Evolutionary conservation across 2,888 invertebrate genomes (phyloP), one percentile per base, ranked within the genome.

Genomic region (Azorinus chamasolen): DNA sequence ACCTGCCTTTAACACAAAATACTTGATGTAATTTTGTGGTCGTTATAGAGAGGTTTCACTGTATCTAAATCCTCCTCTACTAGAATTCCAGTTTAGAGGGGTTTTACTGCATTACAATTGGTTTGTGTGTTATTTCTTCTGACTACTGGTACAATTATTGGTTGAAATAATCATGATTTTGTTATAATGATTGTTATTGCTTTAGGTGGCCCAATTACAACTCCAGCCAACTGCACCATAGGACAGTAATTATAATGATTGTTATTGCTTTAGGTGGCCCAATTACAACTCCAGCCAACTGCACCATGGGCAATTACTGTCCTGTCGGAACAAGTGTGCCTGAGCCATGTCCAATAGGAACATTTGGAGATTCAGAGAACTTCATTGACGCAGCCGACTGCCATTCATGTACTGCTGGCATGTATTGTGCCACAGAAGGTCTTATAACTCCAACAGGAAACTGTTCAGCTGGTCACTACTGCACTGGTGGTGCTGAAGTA

Each of bases 251-350:
- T 32, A 6, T 32, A 32, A 32, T 6, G 10, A 32, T 6, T 6
- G 10, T 6, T 6, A n/a, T 27, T 37, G 48, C 2, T 71, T 18
- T 77, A 90, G 89, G 89, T 27, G 76, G 82, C 2, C 84, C 90
- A n/a, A 88, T 90, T 4, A 87, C 88, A 1, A 80, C 59, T n/a
- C 91, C 92, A 0, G 64, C 83, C 0, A 83, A 89, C 18, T 92
- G 92, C 78, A 91, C 91, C 16, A 61, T 70, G 1, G 92, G 92
- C 1, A 85, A 90, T 70, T 92, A 89, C 86, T 92, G 92, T 74
- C 88, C 89, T 2, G 83, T 76, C n/a, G 89, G 88, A n/a, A 91
- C 91, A 5, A 84, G 83, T 43, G 83, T 85, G 25, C 79, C 88
- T 6, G 83, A 81, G 82, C 91, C 91, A 3, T 92, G 92, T 72